A percentile compares a stretch with the other conserved stretches of the same genome.
phyloP scores from a whole-genome alignment of 2,113 vertebrate genomes.

The Oreochromis aureus region DNA sequence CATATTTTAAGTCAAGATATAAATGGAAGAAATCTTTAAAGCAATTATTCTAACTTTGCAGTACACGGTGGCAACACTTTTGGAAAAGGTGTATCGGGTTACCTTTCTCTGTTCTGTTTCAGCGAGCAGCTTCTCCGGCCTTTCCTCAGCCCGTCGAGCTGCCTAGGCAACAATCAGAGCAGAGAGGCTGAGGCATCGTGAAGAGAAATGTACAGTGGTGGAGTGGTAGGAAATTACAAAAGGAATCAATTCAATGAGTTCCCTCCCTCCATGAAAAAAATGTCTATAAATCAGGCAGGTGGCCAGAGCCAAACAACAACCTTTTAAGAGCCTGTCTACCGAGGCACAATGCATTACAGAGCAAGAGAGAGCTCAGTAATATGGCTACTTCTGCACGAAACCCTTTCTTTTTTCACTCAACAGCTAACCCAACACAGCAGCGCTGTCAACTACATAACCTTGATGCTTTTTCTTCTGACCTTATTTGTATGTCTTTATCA shows the following conservation, averaged over 20 bases:
- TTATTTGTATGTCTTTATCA: background rate
- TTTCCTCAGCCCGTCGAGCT: constrained; percentile 43
- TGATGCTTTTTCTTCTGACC: background rate
- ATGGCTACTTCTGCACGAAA: background rate
- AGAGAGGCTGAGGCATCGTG: constrained; percentile 30
- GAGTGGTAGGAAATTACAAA: constrained; percentile 57
- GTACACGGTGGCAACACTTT: constrained; percentile 28
- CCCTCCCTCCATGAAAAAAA: constrained; percentile 19
- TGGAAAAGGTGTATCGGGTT: constrained; percentile 41
- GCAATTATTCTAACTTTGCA: constrained; percentile 51
- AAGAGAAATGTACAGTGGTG: constrained; percentile 44
- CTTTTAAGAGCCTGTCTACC: constrained; percentile 45
- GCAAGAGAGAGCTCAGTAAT: background rate
- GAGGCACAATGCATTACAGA: constrained; percentile 20
- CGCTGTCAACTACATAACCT: background rate
- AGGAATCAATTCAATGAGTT: constrained; percentile 57
- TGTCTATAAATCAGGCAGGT: constrained; percentile 52
- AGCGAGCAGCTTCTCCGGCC: constrained; percentile 40
- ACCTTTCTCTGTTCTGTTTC: constrained; percentile 41
- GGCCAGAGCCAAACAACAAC: constrained; percentile 35
- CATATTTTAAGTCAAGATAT: constrained; percentile 37
- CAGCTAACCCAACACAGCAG: background rate
- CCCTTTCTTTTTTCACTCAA: background rate
- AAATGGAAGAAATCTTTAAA: constrained; percentile 35
- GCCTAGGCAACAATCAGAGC: constrained; percentile 49